Conservation (phyloP, 1,140 invertebrate genomes). For the Brachionus rubens region DNA sequence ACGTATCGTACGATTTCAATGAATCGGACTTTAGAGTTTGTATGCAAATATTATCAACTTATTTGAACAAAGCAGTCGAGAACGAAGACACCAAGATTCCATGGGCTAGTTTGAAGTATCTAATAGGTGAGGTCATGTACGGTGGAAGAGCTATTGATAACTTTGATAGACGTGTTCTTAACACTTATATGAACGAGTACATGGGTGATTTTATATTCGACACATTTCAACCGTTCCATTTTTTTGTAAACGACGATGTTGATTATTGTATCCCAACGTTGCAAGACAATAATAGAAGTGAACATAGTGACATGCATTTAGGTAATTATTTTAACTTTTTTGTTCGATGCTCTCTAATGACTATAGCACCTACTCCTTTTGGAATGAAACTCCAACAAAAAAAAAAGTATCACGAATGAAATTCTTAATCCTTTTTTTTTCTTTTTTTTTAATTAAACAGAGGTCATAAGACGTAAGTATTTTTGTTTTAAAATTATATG, state of each 20-base stretch:
- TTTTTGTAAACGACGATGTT: slow-evolving; percentile 71
- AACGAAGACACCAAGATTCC: slow-evolving; percentile 69
- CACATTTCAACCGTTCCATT: slow-evolving; percentile 80
- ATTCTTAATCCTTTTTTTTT: neutral
- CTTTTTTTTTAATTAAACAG: neutral
- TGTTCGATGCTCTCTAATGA: neutral
- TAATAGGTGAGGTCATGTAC: slow-evolving; percentile 90
- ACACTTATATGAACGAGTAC: slow-evolving; percentile 85
- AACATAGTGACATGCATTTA: slow-evolving; percentile 50
- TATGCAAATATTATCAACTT: slow-evolving; percentile 75
- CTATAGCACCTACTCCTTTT: neutral
- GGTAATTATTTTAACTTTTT: slow-evolving; percentile 50
- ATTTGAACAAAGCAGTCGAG: slow-evolving; percentile 69
- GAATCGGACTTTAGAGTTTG: slow-evolving; percentile 85
- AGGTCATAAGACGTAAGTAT: slow-evolving; percentile 42
- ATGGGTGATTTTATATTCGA: slow-evolving; percentile 88
- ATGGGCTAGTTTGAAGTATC: slow-evolving; percentile 82
- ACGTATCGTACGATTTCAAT: slow-evolving; percentile 85
- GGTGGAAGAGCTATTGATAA: slow-evolving; percentile 83
- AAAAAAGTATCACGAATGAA: neutral
- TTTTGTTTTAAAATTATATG: neutral
- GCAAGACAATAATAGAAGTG: slow-evolving; percentile 67
- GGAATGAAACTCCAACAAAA: neutral
- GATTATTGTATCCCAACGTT: slow-evolving; percentile 74
- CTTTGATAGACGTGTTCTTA: slow-evolving; percentile 77